Evolutionary conservation across 1,140 invertebrate genomes (phyloP).

Genomic region (Akabosia matsudoensis): DNA sequence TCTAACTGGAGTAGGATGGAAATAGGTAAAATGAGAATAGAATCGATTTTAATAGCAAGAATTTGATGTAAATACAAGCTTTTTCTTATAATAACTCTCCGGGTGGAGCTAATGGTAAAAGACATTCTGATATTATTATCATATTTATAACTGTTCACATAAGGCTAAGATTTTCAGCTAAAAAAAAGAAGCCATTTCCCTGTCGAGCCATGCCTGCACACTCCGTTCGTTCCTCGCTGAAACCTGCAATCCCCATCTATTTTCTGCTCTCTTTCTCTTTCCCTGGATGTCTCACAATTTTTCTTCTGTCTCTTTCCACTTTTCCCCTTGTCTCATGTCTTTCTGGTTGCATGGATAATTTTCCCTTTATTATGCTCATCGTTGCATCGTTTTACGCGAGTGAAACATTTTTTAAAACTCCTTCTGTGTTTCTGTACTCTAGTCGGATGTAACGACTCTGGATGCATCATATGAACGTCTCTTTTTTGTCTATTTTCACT

Average conservation of each 20-base stretch:
- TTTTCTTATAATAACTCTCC: too few species aligned
- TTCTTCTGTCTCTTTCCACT: not conserved
- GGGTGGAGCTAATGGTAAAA: not conserved
- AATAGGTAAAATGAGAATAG: constrained; percentile 32
- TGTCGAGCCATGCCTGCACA: not conserved
- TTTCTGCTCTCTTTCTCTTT: not conserved
- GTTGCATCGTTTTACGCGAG: too few species aligned
- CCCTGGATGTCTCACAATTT: not conserved
- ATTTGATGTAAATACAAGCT: constrained; percentile 8
- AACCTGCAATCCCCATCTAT: too few species aligned
- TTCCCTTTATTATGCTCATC: not conserved
- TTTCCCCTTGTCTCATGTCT: not conserved
- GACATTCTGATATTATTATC: not conserved
- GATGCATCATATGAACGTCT: too few species aligned
- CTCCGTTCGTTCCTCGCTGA: not conserved
- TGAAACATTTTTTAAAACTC: too few species aligned
- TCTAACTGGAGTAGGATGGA: not conserved
- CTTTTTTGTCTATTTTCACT: too few species aligned
- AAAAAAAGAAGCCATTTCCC: not conserved
- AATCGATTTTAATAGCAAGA: constrained; percentile 33
- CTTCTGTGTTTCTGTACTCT: too few species aligned
- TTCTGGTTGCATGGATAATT: not conserved
- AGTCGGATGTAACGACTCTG: too few species aligned
- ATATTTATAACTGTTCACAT: not conserved
- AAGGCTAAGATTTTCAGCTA: not conserved